Conservation (phyloP, 2,888 invertebrate genomes). For the Resseliella maxima region DNA sequence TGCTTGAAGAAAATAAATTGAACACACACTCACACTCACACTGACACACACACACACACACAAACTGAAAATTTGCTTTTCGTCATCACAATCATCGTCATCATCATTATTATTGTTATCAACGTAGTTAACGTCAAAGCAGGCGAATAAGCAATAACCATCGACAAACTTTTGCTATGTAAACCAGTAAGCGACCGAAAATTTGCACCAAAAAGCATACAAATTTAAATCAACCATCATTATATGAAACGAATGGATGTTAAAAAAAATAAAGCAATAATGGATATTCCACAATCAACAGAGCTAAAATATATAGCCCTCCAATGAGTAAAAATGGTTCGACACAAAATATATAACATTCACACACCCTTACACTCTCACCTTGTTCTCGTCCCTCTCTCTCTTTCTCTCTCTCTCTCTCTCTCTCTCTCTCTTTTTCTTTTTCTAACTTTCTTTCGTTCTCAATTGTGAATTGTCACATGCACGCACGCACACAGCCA, state of each 20-base stretch:
- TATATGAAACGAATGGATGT: background rate
- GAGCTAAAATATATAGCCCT: background rate
- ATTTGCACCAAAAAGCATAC: background rate
- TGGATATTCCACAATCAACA: conserved; percentile 5
- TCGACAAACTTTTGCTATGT: conserved; percentile 25
- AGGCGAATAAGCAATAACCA: background rate
- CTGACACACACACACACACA: background rate
- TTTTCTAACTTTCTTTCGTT: background rate
- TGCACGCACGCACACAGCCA: background rate
- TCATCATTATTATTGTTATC: too few species aligned
- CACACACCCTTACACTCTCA: background rate
- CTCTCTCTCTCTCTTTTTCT: too few species aligned
- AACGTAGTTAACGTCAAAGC: background rate
- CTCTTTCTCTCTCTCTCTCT: background rate
- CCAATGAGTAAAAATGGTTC: background rate
- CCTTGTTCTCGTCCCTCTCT: background rate
- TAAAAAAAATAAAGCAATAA: conserved; percentile 18
- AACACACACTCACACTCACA: background rate
- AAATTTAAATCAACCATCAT: conserved; percentile 48
- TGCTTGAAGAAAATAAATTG: background rate
- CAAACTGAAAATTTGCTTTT: background rate
- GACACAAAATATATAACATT: background rate
- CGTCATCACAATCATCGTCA: too few species aligned
- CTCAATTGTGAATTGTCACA: background rate
- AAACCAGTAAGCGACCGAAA: background rate